Conservation (phyloP, 2,888 invertebrate genomes). For the Euplexia lucipara region DNA sequence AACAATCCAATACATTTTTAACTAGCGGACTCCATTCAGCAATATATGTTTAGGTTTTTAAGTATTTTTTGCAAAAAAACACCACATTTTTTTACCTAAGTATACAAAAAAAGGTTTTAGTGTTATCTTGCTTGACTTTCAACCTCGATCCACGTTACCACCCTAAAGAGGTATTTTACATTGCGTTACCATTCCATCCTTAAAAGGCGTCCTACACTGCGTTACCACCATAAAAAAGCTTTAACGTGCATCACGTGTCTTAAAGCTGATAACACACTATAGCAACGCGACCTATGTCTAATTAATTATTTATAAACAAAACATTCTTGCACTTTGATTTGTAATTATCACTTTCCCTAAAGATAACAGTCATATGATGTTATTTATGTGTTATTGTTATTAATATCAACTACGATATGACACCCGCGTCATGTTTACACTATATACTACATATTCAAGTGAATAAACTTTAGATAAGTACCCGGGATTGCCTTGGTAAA, state of each 20-base stretch:
- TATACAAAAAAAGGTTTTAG: no score
- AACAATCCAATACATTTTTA: no score
- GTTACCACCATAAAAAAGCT: background rate
- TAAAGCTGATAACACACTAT: background rate
- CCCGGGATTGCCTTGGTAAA: conserved; percentile 23
- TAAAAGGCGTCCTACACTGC: no score
- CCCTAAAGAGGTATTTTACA: no score
- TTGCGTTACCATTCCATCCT: no score
- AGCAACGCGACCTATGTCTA: background rate
- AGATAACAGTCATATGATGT: conserved; percentile 60
- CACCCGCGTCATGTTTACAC: conserved; percentile 29
- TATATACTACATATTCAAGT: conserved; percentile 14
- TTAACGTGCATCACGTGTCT: background rate
- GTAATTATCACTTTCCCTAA: conserved; percentile 50
- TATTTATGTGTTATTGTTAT: conserved; percentile 53
- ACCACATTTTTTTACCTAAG: no score
- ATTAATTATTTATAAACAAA: conserved; percentile 32
- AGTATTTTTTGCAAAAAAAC: no score
- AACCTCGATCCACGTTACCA: no score
- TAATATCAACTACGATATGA: conserved; percentile 11
- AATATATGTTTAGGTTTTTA: no score
- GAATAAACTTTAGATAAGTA: conserved; percentile 23
- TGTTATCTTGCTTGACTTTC: no score
- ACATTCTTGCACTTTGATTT: conserved; percentile 42
- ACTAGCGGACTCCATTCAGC: no score